Evolutionary conservation across 2,888 invertebrate species (phyloP), one percentile per base, ranked within the genome.

Genomic region (Fragum fragum): DNA sequence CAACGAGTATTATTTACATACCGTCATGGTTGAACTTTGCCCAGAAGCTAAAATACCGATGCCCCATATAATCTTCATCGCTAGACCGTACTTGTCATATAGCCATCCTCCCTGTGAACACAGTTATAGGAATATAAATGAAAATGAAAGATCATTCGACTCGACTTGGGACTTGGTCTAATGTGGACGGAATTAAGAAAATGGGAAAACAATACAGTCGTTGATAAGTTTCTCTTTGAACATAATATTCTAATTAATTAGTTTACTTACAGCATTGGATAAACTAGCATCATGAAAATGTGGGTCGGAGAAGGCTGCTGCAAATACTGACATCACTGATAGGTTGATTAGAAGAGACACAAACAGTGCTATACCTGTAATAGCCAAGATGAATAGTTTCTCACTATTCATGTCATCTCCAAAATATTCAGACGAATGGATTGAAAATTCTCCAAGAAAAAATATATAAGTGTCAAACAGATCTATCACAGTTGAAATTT

Each of bases 301-400:
- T 18, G 66, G 71, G 6, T 96, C 95, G 92, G 95, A 97, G 85
- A 98, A 95, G 52, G 97, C 98, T 92, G 97, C 96, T 1, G 98
- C 98, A 94, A 98, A 98, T 9, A 98, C 98, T 7, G 97, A 95
- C 0, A 98, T 97, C 9, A 98, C 98, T 94, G 98, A 98, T 0
- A 98, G 96, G 92, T 98, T 98, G 87, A 98, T 98, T 76, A 98
- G 94, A 91, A 98, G 97, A 70, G 98, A 98, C 42, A 97, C 96
- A 88, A 97, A 96, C 0, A 98, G 95, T 0, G 98, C 98, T 14
- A 81, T 74, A 18, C n/a, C 55, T 66, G 42, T 2, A 66, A 66
- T 9, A 36, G n/a, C n/a, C n/a, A n/a, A n/a, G n/a, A n/a, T n/a
- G n/a, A n/a, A n/a, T n/a, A n/a, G n/a, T n/a, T n/a, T n/a, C n/a